Evolutionary conservation across 2,113 vertebrate species (phyloP).

Genomic region (Brachionichthys hirsutus): DNA sequence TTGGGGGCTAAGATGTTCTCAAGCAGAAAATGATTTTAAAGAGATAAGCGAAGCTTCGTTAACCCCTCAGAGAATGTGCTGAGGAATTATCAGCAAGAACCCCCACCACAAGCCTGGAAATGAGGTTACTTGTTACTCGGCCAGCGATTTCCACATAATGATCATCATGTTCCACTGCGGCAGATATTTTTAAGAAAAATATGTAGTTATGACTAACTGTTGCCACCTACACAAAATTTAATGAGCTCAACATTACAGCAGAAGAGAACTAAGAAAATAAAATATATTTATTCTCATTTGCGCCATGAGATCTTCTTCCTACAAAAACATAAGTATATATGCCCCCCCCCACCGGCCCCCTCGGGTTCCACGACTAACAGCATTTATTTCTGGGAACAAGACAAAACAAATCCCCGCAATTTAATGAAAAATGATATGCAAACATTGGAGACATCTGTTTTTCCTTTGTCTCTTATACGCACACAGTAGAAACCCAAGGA

Average conservation of each 20-base stretch:
- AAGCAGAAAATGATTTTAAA: constrained; percentile 68
- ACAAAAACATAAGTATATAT: constrained; percentile 19
- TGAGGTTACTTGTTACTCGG: constrained; percentile 53
- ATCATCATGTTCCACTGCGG: constrained; percentile 44
- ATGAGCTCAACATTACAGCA: constrained; percentile 48
- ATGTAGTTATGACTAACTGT: constrained; percentile 55
- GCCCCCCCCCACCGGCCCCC: too few species aligned
- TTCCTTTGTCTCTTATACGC: constrained; percentile 61
- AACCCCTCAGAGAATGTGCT: constrained; percentile 46
- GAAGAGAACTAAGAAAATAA: constrained; percentile 38
- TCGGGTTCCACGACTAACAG: constrained; percentile 46
- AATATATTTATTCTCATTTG: constrained; percentile 43
- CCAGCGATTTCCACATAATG: constrained; percentile 50
- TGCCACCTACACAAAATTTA: constrained; percentile 54
- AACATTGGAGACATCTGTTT: constrained; percentile 76
- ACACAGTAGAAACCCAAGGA: constrained; percentile 58
- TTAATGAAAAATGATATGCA: constrained; percentile 65
- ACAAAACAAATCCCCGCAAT: constrained; percentile 25
- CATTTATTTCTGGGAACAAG: constrained; percentile 49
- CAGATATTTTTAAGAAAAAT: constrained; percentile 18
- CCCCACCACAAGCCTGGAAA: constrained; percentile 28
- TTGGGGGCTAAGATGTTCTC: constrained; percentile 38
- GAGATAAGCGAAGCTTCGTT: constrained; percentile 59
- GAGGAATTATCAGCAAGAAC: constrained; percentile 50
- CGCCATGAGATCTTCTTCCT: constrained; percentile 23